phyloP scores from a whole-genome alignment of 2,113 vertebrate genomes.

The Perognathus longimembris region DNA sequence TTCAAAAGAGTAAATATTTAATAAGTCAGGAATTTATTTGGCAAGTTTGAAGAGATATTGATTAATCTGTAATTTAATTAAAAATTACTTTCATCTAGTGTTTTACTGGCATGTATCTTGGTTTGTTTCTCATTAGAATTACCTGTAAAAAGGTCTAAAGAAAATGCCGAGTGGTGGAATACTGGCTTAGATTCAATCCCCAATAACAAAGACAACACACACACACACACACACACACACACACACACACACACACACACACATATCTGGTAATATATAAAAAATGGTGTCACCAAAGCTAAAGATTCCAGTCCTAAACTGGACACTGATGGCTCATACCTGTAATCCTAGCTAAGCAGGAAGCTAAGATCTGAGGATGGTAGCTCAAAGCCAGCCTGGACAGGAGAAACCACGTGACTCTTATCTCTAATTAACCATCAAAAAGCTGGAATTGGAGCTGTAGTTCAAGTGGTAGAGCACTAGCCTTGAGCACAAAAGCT shows the following conservation, averaged over 20 bases:
- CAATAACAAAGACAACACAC: background rate
- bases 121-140: slow-evolving; percentile 38
- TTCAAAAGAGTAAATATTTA: slow-evolving; percentile 34
- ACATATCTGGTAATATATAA: background rate
- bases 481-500: no score
- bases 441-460: no score
- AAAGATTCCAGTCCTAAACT: background rate
- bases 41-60: background rate
- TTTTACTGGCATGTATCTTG: background rate
- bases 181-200: background rate
- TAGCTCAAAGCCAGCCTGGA: no score
- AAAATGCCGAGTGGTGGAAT: background rate
- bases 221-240: background rate
- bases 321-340: no score
- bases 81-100: slow-evolving; percentile 38
- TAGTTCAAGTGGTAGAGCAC: no score
- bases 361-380: no score
- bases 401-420: no score
- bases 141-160: background rate
- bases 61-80: slow-evolving; percentile 53
- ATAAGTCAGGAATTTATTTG: background rate
- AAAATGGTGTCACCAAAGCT: background rate
- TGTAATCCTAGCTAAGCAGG: no score
- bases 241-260: background rate
- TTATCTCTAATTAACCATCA: no score